Base-by-base conservation (phyloP, 2,888 invertebrate genomes). In the Tenthredo notha region DNA sequence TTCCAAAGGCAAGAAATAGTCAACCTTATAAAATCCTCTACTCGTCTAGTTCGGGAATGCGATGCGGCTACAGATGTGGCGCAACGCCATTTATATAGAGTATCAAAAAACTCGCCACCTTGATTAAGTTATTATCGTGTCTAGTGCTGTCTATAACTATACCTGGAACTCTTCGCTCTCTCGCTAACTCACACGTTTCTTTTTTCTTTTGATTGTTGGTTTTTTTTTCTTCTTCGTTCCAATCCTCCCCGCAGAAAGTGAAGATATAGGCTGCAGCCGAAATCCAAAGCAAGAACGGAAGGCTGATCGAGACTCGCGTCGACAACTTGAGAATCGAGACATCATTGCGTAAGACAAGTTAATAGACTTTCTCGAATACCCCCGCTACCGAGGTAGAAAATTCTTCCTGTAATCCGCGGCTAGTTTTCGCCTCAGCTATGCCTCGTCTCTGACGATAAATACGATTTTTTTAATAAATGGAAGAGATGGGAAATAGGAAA, bases 11-110 rank as follows among this genome's bases (percentile, higher is more conserved):
- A 89, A 91, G 89, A 90, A 89, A 29, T 25, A 89, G 87, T 85
- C 87, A 87, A 86, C 89, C 90, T 90, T 90, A 88, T 88, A 89
- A 89, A 90, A 91, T 89, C 89, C 86, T 50, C 84, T 74, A 15
- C 47, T 74, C 86, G 87, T 89, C 90, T 88, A 88, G 89, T 91
- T 91, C 86, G 89, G 90, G 90, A 89, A 90, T 90, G 67, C 25
- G 72, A n/a, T n/a, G 12, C 43, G n/a, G 89, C 86, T 84, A 87
- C 84, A 67, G 29, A 78, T 50, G 37, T 37, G 82, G 84, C 25
- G 54, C 83, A 86, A 70, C 86, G 84, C 67, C 40, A 40, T 85
- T 85, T 85, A 82, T 33, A 74, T 75, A 77, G 25, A 77, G 18
- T 25, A 47, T 15, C 40, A 47, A 70, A 70, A 33, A 37, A 37